A percentile compares a stretch with the other conserved stretches of the same genome.
Evolutionary conservation across 2,113 vertebrate species (phyloP).

Genomic region (Neogale vison): DNA sequence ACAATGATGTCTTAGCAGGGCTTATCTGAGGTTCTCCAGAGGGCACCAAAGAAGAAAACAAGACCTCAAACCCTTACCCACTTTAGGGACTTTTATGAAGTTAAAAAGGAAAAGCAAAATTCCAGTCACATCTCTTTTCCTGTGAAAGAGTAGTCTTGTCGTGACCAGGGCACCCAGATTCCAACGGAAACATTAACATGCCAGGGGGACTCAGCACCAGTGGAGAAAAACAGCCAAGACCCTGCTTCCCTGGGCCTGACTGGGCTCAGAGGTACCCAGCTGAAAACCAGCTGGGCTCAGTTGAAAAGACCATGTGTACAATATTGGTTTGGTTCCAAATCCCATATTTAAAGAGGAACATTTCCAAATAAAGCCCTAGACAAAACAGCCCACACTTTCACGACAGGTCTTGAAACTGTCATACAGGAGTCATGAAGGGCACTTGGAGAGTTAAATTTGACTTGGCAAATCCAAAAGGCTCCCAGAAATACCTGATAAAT

Average conservation of each 20-base stretch:
- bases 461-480: not conserved
- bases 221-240: not conserved
- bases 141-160: not conserved
- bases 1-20: not conserved
- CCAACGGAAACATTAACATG: not conserved
- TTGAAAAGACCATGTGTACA: not conserved
- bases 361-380: not conserved
- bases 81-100: not conserved
- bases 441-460: not conserved
- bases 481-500: not conserved
- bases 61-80: not conserved
- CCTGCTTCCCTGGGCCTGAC: not conserved
- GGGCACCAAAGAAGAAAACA: not conserved
- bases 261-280: not conserved
- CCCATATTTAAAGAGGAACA: not conserved
- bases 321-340: not conserved
- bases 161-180: not conserved
- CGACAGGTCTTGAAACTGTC: not conserved
- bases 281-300: not conserved
- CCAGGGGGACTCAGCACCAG: not conserved
- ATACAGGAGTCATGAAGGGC: not conserved
- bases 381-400: not conserved
- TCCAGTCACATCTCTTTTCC: not conserved
- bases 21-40: not conserved
- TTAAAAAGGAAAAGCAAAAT: slow-evolving; percentile 7